phyloP scores from a whole-genome alignment of 2,888 invertebrate species.

The Cephalotes varians region DNA sequence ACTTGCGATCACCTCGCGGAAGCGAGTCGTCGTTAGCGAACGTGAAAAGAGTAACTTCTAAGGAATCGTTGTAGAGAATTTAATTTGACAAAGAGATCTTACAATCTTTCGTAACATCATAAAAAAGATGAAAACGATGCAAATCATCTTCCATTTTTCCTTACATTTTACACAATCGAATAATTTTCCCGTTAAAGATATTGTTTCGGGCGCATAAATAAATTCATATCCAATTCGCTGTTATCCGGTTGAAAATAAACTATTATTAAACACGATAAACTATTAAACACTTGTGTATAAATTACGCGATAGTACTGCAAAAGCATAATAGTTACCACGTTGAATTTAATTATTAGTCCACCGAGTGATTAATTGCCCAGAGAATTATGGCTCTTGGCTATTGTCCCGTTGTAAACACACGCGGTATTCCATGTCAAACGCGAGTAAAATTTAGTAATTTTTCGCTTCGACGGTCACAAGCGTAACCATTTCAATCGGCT shows the following conservation, averaged over 20 bases:
- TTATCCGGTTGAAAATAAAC: background rate
- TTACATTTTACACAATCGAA: background rate
- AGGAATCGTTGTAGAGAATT: background rate
- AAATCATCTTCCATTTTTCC: background rate
- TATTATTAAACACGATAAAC: too few relatives aligned
- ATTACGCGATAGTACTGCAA: constrained; percentile 11
- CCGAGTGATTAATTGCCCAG: constrained; percentile 31
- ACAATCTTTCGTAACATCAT: background rate
- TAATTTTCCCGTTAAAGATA: background rate
- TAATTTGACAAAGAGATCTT: background rate
- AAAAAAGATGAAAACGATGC: background rate
- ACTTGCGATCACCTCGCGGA: background rate
- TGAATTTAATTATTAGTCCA: constrained; percentile 38
- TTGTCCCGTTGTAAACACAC: constrained; percentile 24
- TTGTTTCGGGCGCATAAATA: background rate
- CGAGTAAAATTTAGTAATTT: constrained; percentile 39
- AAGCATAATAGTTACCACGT: constrained; percentile 34
- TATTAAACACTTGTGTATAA: constrained; percentile 18
- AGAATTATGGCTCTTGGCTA: constrained; percentile 43
- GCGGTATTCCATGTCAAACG: constrained; percentile 14
- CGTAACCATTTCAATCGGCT: constrained; percentile 11
- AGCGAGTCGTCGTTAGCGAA: background rate
- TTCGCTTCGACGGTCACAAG: constrained; percentile 23
- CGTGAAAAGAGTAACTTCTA: background rate
- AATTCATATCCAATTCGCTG: background rate